Percentiles rank a stretch among this genome's conserved stretches.
Conservation (phyloP, 1,140 invertebrate species). For the Lucilia sericata region DNA sequence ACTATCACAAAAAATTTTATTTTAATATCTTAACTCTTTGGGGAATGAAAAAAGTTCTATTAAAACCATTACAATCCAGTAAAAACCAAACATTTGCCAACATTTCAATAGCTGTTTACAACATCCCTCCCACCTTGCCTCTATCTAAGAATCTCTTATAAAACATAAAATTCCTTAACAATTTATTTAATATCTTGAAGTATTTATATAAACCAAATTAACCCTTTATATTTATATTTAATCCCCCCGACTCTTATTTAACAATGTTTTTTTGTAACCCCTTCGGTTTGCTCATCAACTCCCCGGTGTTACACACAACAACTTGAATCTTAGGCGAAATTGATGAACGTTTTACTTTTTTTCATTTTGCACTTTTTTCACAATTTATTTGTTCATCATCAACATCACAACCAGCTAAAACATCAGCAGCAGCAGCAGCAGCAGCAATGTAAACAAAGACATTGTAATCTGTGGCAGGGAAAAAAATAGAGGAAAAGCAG, state of each 20-base stretch:
- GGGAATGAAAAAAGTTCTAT: too few species aligned
- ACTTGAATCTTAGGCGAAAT: neutral
- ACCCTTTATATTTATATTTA: constrained; percentile 23
- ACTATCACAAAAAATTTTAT: too few species aligned
- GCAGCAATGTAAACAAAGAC: neutral
- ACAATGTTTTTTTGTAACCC: neutral
- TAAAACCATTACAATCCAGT: too few species aligned
- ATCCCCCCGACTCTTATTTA: too few species aligned
- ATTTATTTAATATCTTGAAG: constrained; percentile 36
- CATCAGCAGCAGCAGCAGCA: neutral
- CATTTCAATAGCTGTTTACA: too few species aligned
- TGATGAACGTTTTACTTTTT: neutral
- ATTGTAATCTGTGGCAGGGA: neutral
- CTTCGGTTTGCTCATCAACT: neutral
- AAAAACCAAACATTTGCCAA: too few species aligned
- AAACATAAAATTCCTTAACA: constrained; percentile 33
- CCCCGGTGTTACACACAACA: neutral
- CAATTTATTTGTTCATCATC: constrained; percentile 20
- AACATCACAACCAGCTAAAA: constrained; percentile 30
- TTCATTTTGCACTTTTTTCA: neutral
- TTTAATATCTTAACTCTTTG: too few species aligned
- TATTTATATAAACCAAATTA: constrained; percentile 34
- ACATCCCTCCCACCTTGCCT: neutral
- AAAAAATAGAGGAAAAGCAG: neutral
- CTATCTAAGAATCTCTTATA: too few species aligned